These are phyloP conservation scores for Eupithecia subumbrata DNA, from an alignment of 2,888 invertebrate species.

Conservation along the genomic window DNA sequence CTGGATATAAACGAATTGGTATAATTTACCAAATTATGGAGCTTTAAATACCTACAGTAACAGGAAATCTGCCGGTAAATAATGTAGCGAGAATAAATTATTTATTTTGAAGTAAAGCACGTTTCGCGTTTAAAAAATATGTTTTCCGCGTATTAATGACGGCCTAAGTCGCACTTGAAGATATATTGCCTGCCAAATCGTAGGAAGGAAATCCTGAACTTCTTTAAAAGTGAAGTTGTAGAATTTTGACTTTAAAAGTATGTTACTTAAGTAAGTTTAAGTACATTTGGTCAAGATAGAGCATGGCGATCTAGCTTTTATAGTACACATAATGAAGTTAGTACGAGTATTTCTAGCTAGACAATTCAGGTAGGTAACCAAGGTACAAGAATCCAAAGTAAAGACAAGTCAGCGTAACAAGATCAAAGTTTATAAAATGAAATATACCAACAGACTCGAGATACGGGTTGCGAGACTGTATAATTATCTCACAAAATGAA, in stretches of 20 bases:
- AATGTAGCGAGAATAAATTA: constrained; percentile 27
- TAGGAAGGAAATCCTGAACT: constrained; percentile 4
- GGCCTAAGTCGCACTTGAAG: constrained; percentile 8
- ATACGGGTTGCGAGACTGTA: constrained; percentile 41
- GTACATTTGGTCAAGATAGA: neutral
- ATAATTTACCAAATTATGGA: constrained; percentile 25
- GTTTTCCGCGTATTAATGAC: constrained; percentile 11
- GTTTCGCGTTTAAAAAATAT: constrained; percentile 13
- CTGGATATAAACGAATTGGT: neutral
- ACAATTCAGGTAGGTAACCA: neutral
- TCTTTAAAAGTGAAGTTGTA: neutral
- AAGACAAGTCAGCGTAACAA: constrained; percentile 18
- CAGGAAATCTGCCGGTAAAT: constrained; percentile 31
- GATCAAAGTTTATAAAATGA: constrained; percentile 37
- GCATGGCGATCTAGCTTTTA: neutral
- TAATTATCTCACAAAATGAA: constrained; percentile 53
- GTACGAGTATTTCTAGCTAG: neutral
- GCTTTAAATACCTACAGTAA: constrained; percentile 28
- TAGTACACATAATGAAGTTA: neutral
- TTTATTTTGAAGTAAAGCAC: constrained; percentile 20
- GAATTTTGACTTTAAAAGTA: neutral
- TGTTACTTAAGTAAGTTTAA: neutral
- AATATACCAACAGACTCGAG: constrained; percentile 32
- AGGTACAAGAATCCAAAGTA: neutral
- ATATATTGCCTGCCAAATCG: constrained; percentile 15